Percentiles rank a stretch among this genome's conserved stretches.
Evolutionary conservation across 2,113 vertebrate genomes (phyloP).

Genomic region (Oryzias celebensis): DNA sequence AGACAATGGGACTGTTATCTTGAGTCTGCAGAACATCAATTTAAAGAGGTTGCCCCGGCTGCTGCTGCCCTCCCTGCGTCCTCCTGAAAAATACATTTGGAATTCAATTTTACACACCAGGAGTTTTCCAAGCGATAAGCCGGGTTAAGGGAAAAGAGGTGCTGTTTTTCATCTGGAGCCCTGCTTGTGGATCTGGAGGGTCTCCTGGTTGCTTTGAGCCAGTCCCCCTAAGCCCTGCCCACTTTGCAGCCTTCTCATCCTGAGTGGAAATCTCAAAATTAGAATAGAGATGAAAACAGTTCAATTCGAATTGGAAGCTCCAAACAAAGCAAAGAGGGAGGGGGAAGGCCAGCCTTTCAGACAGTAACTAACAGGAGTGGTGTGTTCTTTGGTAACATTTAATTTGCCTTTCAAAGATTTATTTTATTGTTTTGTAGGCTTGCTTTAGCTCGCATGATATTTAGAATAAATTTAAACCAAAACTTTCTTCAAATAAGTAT

Average conservation of each 20-base stretch:
- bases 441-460: too few species aligned
- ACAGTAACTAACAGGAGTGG: not conserved
- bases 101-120: slow-evolving; percentile 74
- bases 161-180: slow-evolving; percentile 34
- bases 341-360: slow-evolving; percentile 11
- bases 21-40: slow-evolving; percentile 13
- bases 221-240: slow-evolving; percentile 2
- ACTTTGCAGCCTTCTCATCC: slow-evolving; percentile 18
- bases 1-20: slow-evolving; percentile 20
- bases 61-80: slow-evolving; percentile 33
- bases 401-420: too few species aligned
- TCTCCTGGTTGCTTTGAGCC: slow-evolving; percentile 16
- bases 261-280: slow-evolving; percentile 13
- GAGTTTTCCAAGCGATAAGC: slow-evolving; percentile 61
- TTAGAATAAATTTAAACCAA: too few species aligned
- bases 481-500: too few species aligned
- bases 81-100: slow-evolving; percentile 35
- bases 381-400: too few species aligned
- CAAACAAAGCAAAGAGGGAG: slow-evolving; percentile 28
- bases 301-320: slow-evolving; percentile 17
- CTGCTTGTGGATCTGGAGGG: slow-evolving; percentile 23
- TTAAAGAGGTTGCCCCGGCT: slow-evolving; percentile 8
- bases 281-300: slow-evolving; percentile 27
- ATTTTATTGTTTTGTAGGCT: too few species aligned
- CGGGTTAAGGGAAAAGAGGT: slow-evolving; percentile 32